Base-by-base conservation (phyloP, 2,797 vertebrate species). In the Hemitrygon akajei region DNA sequence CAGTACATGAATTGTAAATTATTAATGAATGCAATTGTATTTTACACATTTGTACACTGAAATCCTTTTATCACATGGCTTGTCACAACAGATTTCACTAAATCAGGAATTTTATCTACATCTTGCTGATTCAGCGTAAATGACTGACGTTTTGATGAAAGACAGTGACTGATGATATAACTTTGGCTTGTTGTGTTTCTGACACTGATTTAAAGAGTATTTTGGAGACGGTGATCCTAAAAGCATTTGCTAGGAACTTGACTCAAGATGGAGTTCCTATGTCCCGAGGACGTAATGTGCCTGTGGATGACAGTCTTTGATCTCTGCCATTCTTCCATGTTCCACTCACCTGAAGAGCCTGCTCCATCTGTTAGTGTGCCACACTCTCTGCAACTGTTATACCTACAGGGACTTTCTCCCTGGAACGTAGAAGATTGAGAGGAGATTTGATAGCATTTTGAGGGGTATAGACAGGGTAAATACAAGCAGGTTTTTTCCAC, bases 1-100 rank as follows among this genome's bases (percentile, higher is more conserved):
- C 66, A 27, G 20, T 93, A 56, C 40, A 58, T 76, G 40, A 76
- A 93, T 93, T 93, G 76, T 93, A 58, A 75, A 93, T 93, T 75
- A 93, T 56, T 40, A 93, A 93, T 93, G 16, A 75, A 56, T 93
- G 73, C 40, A 30, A 47, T 93, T 93, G 69, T 89, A 89, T 89
- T 89, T 69, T 89, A 37, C 86, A 69, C 91, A 30, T 93, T n/a
- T n/a, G 6, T 93, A 58, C 37, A 93, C 7, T 69, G 66, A n/a
- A 76, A 76, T 30, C 27, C 2, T 76, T 93, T 76, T 75, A 93
- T 47, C 37, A 58, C 27, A 20, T 75, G 91, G 27, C 69, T 58
- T 73, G 47, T 76, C 40, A 47, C 34, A 56, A 75, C 91, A 75
- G 27, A 93, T 76, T 76, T 93, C 66, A 56, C 40, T 56, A 60